phyloP scores from a whole-genome alignment of 1,140 invertebrate genomes.

The Ceratitis capitata region DNA sequence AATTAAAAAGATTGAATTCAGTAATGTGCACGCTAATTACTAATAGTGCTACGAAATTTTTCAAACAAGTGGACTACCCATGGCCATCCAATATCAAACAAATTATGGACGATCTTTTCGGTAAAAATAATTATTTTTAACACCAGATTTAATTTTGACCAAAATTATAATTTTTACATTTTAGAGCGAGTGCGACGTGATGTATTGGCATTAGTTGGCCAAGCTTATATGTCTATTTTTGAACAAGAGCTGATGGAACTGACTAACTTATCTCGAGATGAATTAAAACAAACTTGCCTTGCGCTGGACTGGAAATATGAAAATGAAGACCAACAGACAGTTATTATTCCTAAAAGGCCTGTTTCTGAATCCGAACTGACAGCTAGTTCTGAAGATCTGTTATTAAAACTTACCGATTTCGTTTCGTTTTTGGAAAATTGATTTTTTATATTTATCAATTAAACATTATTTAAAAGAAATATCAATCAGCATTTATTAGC shows the following conservation, averaged over 20 bases:
- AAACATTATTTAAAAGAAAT: no score
- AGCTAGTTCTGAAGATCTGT: constrained; percentile 27
- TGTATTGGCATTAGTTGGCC: not conserved
- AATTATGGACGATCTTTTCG: constrained; percentile 12
- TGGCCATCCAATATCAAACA: not conserved
- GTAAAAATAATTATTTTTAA: not conserved
- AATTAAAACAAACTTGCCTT: not conserved
- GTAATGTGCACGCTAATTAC: not conserved
- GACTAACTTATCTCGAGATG: not conserved
- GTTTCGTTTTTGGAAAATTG: constrained; percentile 22
- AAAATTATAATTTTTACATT: not conserved
- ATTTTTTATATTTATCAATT: not conserved
- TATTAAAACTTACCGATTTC: not conserved
- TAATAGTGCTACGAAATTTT: not conserved
- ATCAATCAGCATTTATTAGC: no score
- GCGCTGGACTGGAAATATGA: constrained; percentile 3
- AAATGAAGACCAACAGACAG: not conserved
- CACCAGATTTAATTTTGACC: not conserved
- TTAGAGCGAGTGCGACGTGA: not conserved
- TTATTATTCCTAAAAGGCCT: not conserved
- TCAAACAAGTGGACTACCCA: not conserved
- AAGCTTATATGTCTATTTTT: constrained; percentile 36
- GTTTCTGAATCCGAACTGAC: not conserved
- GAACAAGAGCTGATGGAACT: not conserved
- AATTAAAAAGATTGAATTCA: not conserved